phyloP scores from a whole-genome alignment of 2,888 invertebrate genomes.

The Volucella bombylans region DNA sequence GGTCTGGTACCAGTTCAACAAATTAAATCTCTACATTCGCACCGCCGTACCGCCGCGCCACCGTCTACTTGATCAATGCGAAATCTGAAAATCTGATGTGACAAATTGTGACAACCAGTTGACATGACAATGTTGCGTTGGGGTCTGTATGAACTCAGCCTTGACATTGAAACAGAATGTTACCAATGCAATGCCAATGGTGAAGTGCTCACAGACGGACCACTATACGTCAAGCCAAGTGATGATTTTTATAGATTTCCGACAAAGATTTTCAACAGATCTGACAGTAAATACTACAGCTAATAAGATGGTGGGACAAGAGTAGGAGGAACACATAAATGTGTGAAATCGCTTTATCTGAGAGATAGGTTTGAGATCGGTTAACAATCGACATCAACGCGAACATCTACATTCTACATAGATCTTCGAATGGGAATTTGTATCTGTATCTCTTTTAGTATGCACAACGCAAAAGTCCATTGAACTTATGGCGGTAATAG shows the following conservation, averaged over 20 bases:
- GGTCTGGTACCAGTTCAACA: conserved; percentile 16
- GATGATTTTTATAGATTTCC: conserved; percentile 16
- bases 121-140: conserved; percentile 7
- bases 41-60: no score
- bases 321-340: conserved; percentile 15
- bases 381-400: no score
- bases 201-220: conserved; percentile 6
- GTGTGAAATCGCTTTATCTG: conserved; percentile 35
- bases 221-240: no score
- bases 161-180: conserved; percentile 39
- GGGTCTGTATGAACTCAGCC: conserved; percentile 35
- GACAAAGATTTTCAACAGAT: background rate
- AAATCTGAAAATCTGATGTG: conserved; percentile 19
- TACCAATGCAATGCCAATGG: no score
- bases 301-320: no score
- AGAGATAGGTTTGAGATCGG: background rate
- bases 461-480: conserved; percentile 38
- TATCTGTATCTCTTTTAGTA: conserved; percentile 17
- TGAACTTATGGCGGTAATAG: conserved; percentile 33
- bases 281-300: background rate
- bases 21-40: conserved; percentile 15
- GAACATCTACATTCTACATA: background rate
- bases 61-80: conserved; percentile 15
- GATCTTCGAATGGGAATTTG: background rate
- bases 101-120: conserved; percentile 34